These are phyloP conservation scores for Diaperis boleti DNA, from an alignment of 2,888 invertebrate species.

Conservation along the genomic window DNA sequence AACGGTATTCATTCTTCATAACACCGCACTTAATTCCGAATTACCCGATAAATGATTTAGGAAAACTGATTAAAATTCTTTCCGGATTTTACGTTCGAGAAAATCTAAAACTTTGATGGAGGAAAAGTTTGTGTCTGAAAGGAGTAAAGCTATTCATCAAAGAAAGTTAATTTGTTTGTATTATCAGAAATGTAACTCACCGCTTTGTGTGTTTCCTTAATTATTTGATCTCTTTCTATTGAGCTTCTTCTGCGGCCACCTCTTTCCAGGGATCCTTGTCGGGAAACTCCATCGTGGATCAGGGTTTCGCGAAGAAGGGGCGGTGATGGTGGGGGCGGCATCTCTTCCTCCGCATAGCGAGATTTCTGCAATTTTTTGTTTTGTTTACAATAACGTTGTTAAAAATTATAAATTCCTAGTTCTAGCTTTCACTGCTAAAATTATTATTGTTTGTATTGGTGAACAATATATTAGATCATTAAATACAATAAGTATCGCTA, in stretches of 20 bases:
- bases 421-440: too few relatives aligned
- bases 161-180: neutral
- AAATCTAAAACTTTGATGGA: neutral
- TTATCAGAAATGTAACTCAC: constrained; percentile 43
- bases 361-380: constrained; percentile 68
- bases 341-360: constrained; percentile 68
- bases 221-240: constrained; percentile 54
- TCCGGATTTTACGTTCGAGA: too few relatives aligned
- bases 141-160: constrained; percentile 4
- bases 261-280: constrained; percentile 67
- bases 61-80: constrained; percentile 4
- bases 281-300: constrained; percentile 55
- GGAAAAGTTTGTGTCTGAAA: constrained; percentile 2
- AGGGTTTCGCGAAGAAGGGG: constrained; percentile 60
- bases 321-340: constrained; percentile 70
- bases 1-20: constrained; percentile 9
- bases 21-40: constrained; percentile 10
- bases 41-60: neutral
- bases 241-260: constrained; percentile 56
- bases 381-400: too few relatives aligned
- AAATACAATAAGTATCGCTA: too few relatives aligned
- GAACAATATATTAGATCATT: too few relatives aligned
- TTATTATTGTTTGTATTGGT: too few relatives aligned
- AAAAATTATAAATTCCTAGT: too few relatives aligned
- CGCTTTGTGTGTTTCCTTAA: constrained; percentile 49